Conservation (phyloP, 2,113 vertebrate species). For the Notechis scutatus region DNA sequence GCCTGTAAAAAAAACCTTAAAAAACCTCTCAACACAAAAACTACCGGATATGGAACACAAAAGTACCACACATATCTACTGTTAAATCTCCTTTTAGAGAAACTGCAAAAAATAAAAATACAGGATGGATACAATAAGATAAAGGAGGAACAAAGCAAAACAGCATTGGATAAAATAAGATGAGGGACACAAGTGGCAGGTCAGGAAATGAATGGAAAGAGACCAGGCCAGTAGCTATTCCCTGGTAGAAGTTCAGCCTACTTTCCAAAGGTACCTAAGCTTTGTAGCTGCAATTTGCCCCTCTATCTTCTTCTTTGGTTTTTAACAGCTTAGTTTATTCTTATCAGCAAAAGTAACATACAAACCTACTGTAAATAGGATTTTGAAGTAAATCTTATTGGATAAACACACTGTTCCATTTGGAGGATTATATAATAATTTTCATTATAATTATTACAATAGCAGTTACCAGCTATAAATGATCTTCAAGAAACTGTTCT, state of each 20-base stretch:
- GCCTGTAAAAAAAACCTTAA: background rate
- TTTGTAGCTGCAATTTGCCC: background rate
- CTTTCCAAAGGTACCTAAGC: background rate
- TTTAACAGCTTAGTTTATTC: background rate
- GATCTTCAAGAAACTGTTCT: background rate
- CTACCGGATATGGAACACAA: background rate
- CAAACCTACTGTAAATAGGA: background rate
- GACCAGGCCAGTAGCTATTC: background rate
- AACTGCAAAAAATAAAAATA: background rate
- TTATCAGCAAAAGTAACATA: background rate
- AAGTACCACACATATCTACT: background rate
- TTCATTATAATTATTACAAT: background rate
- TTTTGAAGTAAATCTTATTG: background rate
- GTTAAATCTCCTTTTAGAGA: background rate
- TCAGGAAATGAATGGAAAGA: background rate
- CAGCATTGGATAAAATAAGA: background rate
- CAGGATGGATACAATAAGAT: background rate
- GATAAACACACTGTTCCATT: background rate
- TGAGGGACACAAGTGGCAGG: background rate
- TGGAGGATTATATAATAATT: background rate
- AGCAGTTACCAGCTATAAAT: background rate
- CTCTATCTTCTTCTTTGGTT: background rate
- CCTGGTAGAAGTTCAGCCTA: background rate
- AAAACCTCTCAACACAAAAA: background rate
- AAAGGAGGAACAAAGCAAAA: background rate